Percentiles rank a stretch among this genome's conserved stretches.
Evolutionary conservation across 2,797 vertebrate species (phyloP).

Genomic region (Coluber constrictor): DNA sequence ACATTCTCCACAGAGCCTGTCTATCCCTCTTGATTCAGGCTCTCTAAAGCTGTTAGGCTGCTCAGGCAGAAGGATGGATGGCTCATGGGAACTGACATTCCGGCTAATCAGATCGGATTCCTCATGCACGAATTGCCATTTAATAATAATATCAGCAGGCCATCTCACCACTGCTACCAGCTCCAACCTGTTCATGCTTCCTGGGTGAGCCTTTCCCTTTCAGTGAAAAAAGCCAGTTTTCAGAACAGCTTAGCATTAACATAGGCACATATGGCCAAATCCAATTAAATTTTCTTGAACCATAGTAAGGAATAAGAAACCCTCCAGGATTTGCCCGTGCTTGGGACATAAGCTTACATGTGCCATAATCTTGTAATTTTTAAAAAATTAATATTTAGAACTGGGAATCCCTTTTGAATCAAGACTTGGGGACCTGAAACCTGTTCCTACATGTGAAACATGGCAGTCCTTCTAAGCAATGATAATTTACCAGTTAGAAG

Average conservation of each 20-base stretch:
- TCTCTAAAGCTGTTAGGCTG: conserved; percentile 7
- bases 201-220: background rate
- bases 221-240: background rate
- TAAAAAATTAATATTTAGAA: background rate
- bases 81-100: background rate
- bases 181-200: background rate
- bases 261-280: background rate
- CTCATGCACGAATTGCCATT: background rate
- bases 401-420: background rate
- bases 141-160: background rate
- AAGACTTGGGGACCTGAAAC: background rate
- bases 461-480: background rate
- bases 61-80: background rate
- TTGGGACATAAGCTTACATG: background rate
- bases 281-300: background rate
- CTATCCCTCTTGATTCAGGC: background rate
- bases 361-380: background rate
- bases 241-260: background rate
- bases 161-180: background rate
- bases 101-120: background rate
- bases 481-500: background rate
- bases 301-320: background rate
- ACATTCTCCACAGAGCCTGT: background rate
- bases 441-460: background rate
- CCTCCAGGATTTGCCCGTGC: background rate